Evolutionary conservation across 1,140 invertebrate genomes (phyloP).

Genomic region (Papilio dardanus): DNA sequence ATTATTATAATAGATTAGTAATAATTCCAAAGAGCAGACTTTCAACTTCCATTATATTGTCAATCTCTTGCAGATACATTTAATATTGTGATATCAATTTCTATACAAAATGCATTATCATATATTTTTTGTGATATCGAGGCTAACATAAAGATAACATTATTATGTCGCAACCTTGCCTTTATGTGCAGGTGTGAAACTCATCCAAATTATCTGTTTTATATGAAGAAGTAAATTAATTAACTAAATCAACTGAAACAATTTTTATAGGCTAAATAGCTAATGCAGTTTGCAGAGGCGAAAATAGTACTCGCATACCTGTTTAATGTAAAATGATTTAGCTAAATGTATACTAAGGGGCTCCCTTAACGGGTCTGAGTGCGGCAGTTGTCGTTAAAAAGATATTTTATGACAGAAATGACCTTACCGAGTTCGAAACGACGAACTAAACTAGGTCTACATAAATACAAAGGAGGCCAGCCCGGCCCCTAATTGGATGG

Average conservation of each 20-base stretch:
- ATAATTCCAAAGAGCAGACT: too few species aligned
- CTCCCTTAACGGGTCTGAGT: background rate
- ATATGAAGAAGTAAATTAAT: background rate
- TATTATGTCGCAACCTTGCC: background rate
- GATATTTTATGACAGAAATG: background rate
- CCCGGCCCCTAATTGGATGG: conserved; percentile 60
- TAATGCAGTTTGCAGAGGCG: too few species aligned
- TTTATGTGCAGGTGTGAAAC: background rate
- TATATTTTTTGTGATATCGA: conserved; percentile 1
- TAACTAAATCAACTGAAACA: background rate
- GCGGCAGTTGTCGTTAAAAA: background rate
- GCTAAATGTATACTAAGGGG: background rate
- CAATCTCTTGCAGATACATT: background rate
- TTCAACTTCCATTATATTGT: too few species aligned
- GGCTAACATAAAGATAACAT: background rate
- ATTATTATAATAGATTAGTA: too few species aligned
- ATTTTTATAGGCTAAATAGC: background rate
- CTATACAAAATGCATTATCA: too few species aligned
- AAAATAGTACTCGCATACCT: too few species aligned
- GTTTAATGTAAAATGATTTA: background rate
- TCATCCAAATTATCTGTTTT: conserved; percentile 22
- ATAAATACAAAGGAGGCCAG: conserved; percentile 32
- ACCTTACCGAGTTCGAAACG: conserved; percentile 8
- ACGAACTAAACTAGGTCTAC: conserved; percentile 17
- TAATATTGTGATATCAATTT: background rate